Conservation (phyloP, 2,797 vertebrate species). For the Odontamblyopus rebecca region DNA sequence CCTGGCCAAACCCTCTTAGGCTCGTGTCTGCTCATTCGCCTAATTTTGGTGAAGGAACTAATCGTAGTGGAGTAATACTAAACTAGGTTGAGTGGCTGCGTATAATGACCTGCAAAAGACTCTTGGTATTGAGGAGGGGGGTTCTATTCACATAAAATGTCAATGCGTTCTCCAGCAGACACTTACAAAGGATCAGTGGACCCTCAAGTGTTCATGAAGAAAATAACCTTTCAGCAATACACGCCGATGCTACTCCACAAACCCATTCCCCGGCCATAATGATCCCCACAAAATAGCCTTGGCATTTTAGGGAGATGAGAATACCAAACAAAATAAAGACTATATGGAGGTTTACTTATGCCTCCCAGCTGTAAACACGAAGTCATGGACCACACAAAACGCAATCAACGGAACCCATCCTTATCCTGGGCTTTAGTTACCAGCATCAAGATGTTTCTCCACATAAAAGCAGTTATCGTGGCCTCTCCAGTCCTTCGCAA, state of each 20-base stretch:
- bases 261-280: constrained; percentile 65
- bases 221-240: constrained; percentile 75
- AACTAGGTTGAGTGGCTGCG: constrained; percentile 71
- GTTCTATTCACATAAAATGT: constrained; percentile 77
- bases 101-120: constrained; percentile 74
- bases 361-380: constrained; percentile 63
- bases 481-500: constrained; percentile 59
- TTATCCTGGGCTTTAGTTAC: constrained; percentile 66
- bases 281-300: constrained; percentile 74
- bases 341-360: constrained; percentile 58
- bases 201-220: constrained; percentile 77
- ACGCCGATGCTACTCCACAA: constrained; percentile 60
- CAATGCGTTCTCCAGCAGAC: constrained; percentile 82
- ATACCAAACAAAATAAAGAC: constrained; percentile 35
- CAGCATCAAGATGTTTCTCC: constrained; percentile 34
- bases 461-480: constrained; percentile 58
- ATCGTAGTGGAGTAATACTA: constrained; percentile 61
- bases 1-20: background rate
- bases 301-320: constrained; percentile 68
- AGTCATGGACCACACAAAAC: constrained; percentile 64
- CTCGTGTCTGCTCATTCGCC: background rate
- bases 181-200: constrained; percentile 81
- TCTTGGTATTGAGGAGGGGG: constrained; percentile 67
- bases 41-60: background rate
- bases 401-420: constrained; percentile 42